Conservation (phyloP, 64 coral and sea anemone species). For the Montipora sp. region DNA sequence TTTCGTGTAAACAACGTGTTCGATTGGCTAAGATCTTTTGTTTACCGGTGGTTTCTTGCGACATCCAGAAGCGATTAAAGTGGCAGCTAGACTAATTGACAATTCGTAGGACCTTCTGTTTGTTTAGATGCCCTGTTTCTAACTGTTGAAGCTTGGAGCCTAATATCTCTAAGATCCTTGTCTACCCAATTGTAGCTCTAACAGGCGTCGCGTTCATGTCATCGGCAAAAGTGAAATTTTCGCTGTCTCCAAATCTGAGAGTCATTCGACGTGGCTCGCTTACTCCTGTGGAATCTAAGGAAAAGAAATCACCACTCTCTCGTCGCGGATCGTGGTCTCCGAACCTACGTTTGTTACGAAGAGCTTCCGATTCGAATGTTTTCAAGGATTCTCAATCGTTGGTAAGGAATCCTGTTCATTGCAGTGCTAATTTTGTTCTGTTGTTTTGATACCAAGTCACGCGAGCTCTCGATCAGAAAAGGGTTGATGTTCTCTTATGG, state of each 20-base stretch:
- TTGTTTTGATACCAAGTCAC: not conserved
- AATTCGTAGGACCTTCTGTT: slow-evolving; percentile 18
- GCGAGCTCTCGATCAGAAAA: not conserved
- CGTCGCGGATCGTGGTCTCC: slow-evolving; percentile 44
- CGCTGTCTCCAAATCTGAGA: slow-evolving; percentile 27
- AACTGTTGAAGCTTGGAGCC: not conserved
- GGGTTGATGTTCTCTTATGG: not conserved
- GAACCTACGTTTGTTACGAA: slow-evolving; percentile 38
- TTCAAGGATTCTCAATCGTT: not conserved
- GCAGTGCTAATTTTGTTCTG: not conserved
- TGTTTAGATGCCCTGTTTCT: not conserved
- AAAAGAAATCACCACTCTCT: slow-evolving; percentile 49
- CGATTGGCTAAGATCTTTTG: slow-evolving; percentile 10
- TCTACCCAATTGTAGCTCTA: not conserved
- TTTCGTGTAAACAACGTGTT: not conserved
- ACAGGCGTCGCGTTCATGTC: not conserved
- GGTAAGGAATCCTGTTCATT: not conserved
- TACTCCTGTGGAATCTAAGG: not conserved
- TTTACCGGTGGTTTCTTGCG: not conserved
- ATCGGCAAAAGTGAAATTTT: slow-evolving; percentile 27
- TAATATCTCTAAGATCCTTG: not conserved
- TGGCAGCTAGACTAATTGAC: slow-evolving; percentile 39
- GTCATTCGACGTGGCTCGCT: slow-evolving; percentile 13
- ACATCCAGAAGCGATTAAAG: slow-evolving; percentile 4
- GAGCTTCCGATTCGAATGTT: slow-evolving; percentile 14